Evolutionary conservation across 2,888 invertebrate species (phyloP).

Genomic region (Cosmopolites sordidus): DNA sequence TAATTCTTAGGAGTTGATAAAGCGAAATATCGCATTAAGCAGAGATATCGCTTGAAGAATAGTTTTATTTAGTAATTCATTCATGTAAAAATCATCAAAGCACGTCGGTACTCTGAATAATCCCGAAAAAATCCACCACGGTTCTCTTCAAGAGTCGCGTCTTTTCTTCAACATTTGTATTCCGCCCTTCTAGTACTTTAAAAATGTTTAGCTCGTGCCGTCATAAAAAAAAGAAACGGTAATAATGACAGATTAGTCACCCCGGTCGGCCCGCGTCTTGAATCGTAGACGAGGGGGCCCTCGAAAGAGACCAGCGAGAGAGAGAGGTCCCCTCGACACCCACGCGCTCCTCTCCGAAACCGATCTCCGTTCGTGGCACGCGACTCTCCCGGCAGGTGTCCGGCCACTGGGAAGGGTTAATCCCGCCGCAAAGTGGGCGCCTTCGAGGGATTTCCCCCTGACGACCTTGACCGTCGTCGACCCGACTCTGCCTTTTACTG

Average conservation of each 20-base stretch:
- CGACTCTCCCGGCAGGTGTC: constrained; percentile 29
- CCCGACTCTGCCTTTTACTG: not conserved
- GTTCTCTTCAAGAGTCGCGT: no score
- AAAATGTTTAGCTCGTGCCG: constrained; percentile 21
- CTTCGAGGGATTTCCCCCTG: constrained; percentile 23
- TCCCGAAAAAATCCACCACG: no score
- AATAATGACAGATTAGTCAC: constrained; percentile 28
- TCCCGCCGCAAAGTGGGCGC: constrained; percentile 20
- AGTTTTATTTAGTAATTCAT: no score
- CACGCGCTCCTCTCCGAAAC: constrained; percentile 21
- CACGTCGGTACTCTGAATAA: no score
- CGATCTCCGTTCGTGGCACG: constrained; percentile 23
- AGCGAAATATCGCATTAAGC: no score
- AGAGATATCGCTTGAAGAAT: no score
- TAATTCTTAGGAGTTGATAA: no score
- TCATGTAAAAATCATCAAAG: no score
- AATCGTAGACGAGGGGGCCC: constrained; percentile 22
- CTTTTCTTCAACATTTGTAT: constrained; percentile 12
- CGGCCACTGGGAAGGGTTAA: constrained; percentile 27
- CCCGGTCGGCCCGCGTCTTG: constrained; percentile 25
- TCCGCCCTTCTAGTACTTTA: constrained; percentile 7
- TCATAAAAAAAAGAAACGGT: constrained; percentile 20
- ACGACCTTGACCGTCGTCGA: constrained; percentile 20
- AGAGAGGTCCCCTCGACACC: constrained; percentile 23
- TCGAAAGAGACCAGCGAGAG: not conserved